These are phyloP conservation scores for Planiliza haematocheilus DNA, from an alignment of 2,113 vertebrate species.

Conservation along the genomic window DNA sequence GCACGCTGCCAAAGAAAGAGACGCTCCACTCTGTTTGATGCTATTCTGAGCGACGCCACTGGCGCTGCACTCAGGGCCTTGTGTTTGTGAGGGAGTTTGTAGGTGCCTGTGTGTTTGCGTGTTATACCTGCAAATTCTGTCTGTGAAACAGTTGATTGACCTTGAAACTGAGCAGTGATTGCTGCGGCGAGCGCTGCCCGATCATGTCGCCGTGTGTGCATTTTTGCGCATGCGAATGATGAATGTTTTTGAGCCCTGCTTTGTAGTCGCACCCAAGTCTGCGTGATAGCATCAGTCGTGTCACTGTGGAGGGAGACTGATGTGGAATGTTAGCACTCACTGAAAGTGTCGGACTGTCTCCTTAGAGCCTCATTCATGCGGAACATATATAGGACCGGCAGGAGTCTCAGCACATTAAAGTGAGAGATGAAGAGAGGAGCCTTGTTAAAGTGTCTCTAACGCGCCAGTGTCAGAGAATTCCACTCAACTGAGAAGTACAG, in stretches of 20 bases:
- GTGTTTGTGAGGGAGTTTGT: constrained; percentile 19
- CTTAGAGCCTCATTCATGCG: constrained; percentile 68
- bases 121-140: constrained; percentile 33
- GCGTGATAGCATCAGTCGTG: constrained; percentile 58
- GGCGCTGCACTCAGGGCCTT: constrained; percentile 48
- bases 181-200: neutral
- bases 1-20: constrained; percentile 43
- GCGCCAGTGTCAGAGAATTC: constrained; percentile 29
- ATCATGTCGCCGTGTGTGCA: constrained; percentile 17
- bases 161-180: constrained; percentile 7
- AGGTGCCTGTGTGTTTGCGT: constrained; percentile 17
- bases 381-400: constrained; percentile 56
- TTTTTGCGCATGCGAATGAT: constrained; percentile 22
- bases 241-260: constrained; percentile 16
- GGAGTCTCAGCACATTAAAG: constrained; percentile 53
- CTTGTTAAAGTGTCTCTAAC: constrained; percentile 40
- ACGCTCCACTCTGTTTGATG: constrained; percentile 61
- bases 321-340: constrained; percentile 77
- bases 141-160: constrained; percentile 36
- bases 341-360: constrained; percentile 73
- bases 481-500: constrained; percentile 31
- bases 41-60: constrained; percentile 61
- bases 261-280: constrained; percentile 46
- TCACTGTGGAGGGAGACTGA: constrained; percentile 54
- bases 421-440: constrained; percentile 32